Evolutionary conservation across 2,113 vertebrate genomes (phyloP).

Genomic region (Colossoma macropomum): DNA sequence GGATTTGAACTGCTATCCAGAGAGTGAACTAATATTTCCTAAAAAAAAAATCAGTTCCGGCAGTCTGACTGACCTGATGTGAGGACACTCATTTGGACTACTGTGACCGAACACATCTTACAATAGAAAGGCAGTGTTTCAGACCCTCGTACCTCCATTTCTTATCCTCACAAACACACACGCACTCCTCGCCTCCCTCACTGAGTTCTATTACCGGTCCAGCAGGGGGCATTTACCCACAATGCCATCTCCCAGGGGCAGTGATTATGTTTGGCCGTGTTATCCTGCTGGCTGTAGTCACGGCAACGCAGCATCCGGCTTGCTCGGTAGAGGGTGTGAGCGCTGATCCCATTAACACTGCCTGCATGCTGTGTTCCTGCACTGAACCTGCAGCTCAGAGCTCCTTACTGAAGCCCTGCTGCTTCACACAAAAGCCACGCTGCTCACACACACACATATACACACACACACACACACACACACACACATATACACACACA

Average conservation of each 20-base stretch:
- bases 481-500: too few species aligned
- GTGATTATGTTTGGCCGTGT: background rate
- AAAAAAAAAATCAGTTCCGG: too few species aligned
- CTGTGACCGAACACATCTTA: background rate
- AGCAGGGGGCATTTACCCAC: slow-evolving; percentile 13
- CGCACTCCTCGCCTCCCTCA: background rate
- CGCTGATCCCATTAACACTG: slow-evolving; percentile 4
- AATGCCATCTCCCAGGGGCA: background rate
- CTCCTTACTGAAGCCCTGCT: background rate
- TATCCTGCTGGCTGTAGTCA: slow-evolving; percentile 39
- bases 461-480: background rate
- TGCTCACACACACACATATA: background rate
- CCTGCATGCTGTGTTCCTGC: background rate
- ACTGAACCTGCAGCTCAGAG: background rate
- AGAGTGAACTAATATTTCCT: too few species aligned
- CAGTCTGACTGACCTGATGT: background rate
- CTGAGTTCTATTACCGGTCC: background rate
- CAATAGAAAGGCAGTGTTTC: background rate
- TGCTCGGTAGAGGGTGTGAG: background rate
- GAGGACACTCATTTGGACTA: background rate
- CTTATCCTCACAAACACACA: slow-evolving; percentile 14
- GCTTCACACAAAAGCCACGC: slow-evolving; percentile 12
- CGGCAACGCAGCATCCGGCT: slow-evolving; percentile 28
- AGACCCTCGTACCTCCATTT: background rate
- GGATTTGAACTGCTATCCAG: too few species aligned